These are phyloP conservation scores for Phorcus lineatus DNA, from an alignment of 2,888 invertebrate genomes.

Conservation along the genomic window DNA sequence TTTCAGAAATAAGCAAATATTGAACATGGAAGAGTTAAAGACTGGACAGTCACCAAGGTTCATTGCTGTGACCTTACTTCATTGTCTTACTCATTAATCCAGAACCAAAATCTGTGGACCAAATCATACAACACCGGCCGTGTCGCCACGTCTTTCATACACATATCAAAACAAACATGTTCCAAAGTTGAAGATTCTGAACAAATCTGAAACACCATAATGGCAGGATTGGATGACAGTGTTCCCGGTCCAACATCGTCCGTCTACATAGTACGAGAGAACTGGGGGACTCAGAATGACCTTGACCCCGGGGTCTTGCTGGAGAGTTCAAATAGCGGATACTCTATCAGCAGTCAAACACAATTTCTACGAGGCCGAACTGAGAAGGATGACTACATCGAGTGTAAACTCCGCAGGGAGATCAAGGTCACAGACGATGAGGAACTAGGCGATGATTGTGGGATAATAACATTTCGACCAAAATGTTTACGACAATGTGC, in stretches of 20 bases:
- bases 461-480: constrained; percentile 90
- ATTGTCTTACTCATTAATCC: no score
- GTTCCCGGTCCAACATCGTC: constrained; percentile 7
- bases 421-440: constrained; percentile 20
- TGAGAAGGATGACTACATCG: constrained; percentile 55
- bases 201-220: not conserved
- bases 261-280: constrained; percentile 41
- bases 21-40: no score
- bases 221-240: not conserved
- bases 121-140: no score
- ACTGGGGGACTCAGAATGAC: constrained; percentile 55
- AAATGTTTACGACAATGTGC: constrained; percentile 90
- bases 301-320: constrained; percentile 56
- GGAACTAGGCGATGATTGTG: constrained; percentile 79
- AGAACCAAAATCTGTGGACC: not conserved
- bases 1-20: no score
- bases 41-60: no score
- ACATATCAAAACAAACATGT: not conserved
- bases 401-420: constrained; percentile 34
- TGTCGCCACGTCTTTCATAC: not conserved
- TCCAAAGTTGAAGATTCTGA: no score
- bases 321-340: constrained; percentile 62
- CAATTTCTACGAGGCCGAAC: constrained; percentile 52
- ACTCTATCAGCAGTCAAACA: constrained; percentile 59
- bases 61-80: no score